Evolutionary conservation across 1,140 invertebrate species (phyloP), one percentile per base, ranked within the genome.

Genomic region (Venturia canescens): DNA sequence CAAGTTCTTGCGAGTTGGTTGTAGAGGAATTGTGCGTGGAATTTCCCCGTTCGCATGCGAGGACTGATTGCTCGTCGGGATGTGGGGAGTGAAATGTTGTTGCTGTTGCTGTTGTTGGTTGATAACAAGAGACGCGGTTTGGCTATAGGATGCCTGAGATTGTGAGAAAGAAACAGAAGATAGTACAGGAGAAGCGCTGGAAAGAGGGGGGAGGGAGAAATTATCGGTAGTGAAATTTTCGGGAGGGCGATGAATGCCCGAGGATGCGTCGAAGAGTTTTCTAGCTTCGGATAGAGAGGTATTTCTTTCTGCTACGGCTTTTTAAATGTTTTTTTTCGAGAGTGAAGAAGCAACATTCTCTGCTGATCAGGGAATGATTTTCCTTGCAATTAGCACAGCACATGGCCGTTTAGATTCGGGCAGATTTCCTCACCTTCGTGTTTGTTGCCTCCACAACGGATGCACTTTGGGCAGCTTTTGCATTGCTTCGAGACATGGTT

Each of bases 331-430:
- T 60, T 74, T 66, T 26, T 80, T 29, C 16, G 38, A 15, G 13
- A 50, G 34, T 5, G 34, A 75, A 5, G 31, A 60, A 13, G 80
- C 72, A 23, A n/a, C n/a, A n/a, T n/a, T n/a, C 80, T 76, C 0
- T 48, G 29, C 57, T 50, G 0, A 72, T 75, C 0, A 72, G 70
- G 16, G 63, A 63, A 21, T 77, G 80, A n/a, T 27, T 6, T 7
- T 63, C 72, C 38, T 21, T 57, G n/a, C 80, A 80, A 29, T 80
- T 80, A 0, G 72, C 53, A 23, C 79, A 80, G 34, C 21, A 67
- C 2, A 63, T 26, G 3, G 13, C 57, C 26, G 23, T 69, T 18
- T 5, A 21, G 1, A n/a, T 66, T 53, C 0, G 57, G 38, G 16
- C 48, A 70, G 0, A 3, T 13, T 13, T 66, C 50, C n/a, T 16